phyloP scores from a whole-genome alignment of 1,140 invertebrate genomes.

The Cherax quadricarinatus region DNA sequence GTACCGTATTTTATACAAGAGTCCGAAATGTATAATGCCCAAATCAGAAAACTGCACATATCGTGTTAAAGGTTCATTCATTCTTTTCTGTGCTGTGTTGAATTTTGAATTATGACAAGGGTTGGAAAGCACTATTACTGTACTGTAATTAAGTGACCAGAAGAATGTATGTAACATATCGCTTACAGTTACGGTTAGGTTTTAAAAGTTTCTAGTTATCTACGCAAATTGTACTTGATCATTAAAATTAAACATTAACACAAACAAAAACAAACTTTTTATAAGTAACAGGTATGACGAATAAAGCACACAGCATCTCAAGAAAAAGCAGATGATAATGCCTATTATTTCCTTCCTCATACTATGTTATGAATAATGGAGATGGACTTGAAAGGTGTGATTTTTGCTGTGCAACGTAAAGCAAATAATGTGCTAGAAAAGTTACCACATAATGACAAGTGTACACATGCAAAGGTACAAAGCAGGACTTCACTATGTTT shows the following conservation, averaged over 20 bases:
- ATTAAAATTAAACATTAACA: constrained; percentile 23
- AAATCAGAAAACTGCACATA: background rate
- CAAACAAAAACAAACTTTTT: background rate
- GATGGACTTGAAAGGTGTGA: background rate
- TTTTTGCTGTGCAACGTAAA: constrained; percentile 10
- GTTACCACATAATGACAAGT: background rate
- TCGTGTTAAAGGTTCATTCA: background rate
- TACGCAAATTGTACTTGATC: constrained; percentile 47
- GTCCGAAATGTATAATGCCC: background rate
- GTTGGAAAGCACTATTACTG: background rate
- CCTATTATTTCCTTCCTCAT: background rate
- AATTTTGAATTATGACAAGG: background rate
- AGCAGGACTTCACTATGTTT: constrained; percentile 27
- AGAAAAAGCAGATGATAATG: background rate
- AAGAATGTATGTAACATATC: background rate
- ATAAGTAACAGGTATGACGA: background rate
- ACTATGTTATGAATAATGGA: background rate
- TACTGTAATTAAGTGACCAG: background rate
- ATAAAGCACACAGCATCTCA: background rate
- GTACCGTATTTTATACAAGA: background rate
- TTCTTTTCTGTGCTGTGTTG: background rate
- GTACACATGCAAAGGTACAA: constrained; percentile 25
- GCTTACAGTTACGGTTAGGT: background rate
- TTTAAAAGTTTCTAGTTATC: background rate
- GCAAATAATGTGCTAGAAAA: constrained; percentile 16